These are phyloP conservation scores for Orientallactaga sibirica DNA, from an alignment of 2,797 vertebrate genomes.

Conservation along the genomic window DNA sequence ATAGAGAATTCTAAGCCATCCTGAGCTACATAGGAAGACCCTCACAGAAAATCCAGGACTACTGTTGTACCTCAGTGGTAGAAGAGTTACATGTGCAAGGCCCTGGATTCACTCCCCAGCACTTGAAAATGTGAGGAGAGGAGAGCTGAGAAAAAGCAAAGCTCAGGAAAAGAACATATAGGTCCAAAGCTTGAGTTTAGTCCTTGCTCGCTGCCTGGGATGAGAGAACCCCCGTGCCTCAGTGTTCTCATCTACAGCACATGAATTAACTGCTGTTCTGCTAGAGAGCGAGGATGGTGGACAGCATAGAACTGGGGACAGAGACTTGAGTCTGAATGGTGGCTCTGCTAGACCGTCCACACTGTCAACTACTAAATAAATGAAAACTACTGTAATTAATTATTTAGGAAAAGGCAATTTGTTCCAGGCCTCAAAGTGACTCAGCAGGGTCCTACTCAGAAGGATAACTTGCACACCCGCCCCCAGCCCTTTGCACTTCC, in stretches of 20 bases:
- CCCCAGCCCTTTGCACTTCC: background rate
- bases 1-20: too few species aligned
- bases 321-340: background rate
- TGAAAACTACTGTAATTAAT: conserved; percentile 67
- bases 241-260: background rate
- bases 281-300: background rate
- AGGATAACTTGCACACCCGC: background rate
- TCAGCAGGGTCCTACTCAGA: conserved; percentile 17
- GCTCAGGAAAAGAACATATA: background rate
- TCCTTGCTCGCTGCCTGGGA: background rate
- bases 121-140: background rate
- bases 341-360: background rate
- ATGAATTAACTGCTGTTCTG: background rate
- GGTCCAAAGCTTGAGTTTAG: background rate
- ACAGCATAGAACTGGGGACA: rapidly evolving
- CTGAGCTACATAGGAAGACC: too few species aligned
- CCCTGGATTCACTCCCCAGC: background rate
- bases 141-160: too few species aligned
- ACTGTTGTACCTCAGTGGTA: background rate
- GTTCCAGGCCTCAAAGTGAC: conserved; percentile 64
- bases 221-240: background rate
- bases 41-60: too few species aligned
- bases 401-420: conserved; percentile 78
- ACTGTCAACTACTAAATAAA: conserved; percentile 64
- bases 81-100: background rate